Conservation (phyloP, 2,113 vertebrate species). For the Brachirus orientalis region DNA sequence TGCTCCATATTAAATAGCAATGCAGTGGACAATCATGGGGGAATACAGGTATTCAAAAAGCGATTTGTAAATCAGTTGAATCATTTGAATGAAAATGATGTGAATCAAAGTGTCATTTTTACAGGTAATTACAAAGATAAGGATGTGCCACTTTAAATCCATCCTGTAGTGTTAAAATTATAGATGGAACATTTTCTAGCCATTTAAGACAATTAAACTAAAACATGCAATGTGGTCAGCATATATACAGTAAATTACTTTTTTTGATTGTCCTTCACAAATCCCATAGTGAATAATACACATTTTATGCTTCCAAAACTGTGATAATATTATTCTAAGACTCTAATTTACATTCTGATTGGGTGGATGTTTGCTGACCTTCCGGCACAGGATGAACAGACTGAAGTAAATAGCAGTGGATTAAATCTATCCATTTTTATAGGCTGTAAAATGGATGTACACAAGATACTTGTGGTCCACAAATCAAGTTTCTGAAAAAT, state of each 20-base stretch:
- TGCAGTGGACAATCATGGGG: conserved; percentile 1
- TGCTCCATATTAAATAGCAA: conserved; percentile 5
- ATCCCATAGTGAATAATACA: conserved; percentile 29
- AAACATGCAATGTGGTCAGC: conserved; percentile 5
- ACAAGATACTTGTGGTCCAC: conserved; percentile 42
- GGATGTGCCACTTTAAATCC: conserved; percentile 16
- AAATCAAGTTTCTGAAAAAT: conserved; percentile 48
- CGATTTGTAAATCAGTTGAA: not conserved
- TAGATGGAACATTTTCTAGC: not conserved
- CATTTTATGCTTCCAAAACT: conserved; percentile 24
- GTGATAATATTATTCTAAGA: conserved; percentile 23
- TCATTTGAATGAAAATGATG: conserved; percentile 2
- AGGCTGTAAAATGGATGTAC: conserved; percentile 40
- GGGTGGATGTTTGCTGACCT: conserved; percentile 24
- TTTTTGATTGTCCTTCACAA: conserved; percentile 42
- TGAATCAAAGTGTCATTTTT: conserved; percentile 3
- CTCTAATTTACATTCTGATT: conserved; percentile 49
- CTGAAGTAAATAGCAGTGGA: conserved; percentile 22
- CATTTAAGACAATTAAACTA: conserved; percentile 26
- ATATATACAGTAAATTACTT: conserved; percentile 43
- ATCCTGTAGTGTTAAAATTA: conserved; percentile 8
- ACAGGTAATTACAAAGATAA: conserved; percentile 26
- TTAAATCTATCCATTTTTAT: conserved; percentile 36
- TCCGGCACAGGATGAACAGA: conserved; percentile 10
- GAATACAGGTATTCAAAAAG: conserved; percentile 14